Base-by-base conservation (phyloP, 2,113 vertebrate genomes). In the Balaeniceps rex region DNA sequence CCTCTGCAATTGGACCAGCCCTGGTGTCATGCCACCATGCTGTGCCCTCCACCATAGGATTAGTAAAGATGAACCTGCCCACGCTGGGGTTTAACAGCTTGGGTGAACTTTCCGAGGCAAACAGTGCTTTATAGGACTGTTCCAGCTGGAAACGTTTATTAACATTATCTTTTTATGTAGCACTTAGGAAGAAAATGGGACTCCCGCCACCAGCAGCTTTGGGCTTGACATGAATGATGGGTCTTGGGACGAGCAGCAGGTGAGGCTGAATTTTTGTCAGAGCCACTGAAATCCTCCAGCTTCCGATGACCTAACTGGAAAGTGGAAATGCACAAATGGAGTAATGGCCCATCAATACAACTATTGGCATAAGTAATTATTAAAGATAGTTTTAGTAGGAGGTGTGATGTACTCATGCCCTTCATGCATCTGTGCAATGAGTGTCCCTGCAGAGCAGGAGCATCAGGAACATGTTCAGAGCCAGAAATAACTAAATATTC, bases 361-460 rank as follows among this genome's bases (percentile, higher is more conserved):
- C 21, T 40, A 13, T 1, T 34, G 33, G 18, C 25, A 10, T 36
- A 15, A 63, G 38, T 6, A 54, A 71, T 65, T 49, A 34, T 25
- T 44, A 42, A 52, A 17, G 29, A 15, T 0, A 5, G 6, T 4
- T 87, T 46, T 54, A 38, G 6, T 4, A 49, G 40, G 44, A 58
- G 12, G 25, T 12, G 19, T 8, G 52, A 46, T 2, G 14, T 19
- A 6, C 42, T 15, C 29, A 3, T 54, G 19, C 52, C 28, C 65
- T 61, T 47, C 1, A 4, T 2, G 3, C 36, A 23, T 17, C 33
- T 1, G 3, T 25, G 40, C 22, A 11, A 8, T 1, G 1, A 24
- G 11, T 13, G 26, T 11, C 38, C 19, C 1, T 0, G 46, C 6
- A 4, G 51, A 77, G 19, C 4, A 2, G 46, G 11, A 55, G 36